Base-by-base conservation (phyloP, 92 coral and sea anemone species). In the Epizoanthus scotinus region DNA sequence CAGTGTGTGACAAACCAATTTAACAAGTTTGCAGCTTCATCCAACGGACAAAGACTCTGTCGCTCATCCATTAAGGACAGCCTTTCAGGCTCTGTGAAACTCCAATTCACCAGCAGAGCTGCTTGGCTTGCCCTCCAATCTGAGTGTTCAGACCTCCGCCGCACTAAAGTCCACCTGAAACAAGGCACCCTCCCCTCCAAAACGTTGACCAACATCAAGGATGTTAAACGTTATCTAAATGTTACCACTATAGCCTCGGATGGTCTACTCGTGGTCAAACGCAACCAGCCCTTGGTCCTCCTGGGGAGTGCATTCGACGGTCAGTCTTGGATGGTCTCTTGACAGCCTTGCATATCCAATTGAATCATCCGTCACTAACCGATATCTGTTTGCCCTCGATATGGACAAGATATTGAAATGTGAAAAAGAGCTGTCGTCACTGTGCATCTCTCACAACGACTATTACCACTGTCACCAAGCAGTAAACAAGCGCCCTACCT, bases 171-270 rank as follows among this genome's bases (percentile, higher is more conserved):
- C 0, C 89, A 91, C 52, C 86, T 85, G 0, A 53, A 9, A 53
- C 95, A 91, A 58, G 92, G 95, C 26, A 81, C 93, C 14, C 34
- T 88, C 12, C 91, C 91, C 6, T 92, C 93, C 78, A 92, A 71
- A 20, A 84, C 84, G 27, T 69, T 87, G 24, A 84, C 82, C 14
- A 91, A 88, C 88, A 71, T 88, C n/a, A 85, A 72, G 49, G 88
- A 91, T 54, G 90, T 88, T 47, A 85, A 91, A 77, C 54, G 87
- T 3, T 91, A 86, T 50, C 71, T 88, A 6, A 83, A 88, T 25
- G 84, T 88, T 28, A 88, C 84, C 3, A 75, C 94, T 0, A 44
- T 89, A 8, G 89, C 87, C 5, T 18, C 50, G 0, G 90, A 91
- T 68, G 90, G 90, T 61, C 70, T 91, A 22, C 87, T 91, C 7